Evolutionary conservation across 2,113 vertebrate species (phyloP), one percentile per base, ranked within the genome.

Genomic region (Notechis scutatus): DNA sequence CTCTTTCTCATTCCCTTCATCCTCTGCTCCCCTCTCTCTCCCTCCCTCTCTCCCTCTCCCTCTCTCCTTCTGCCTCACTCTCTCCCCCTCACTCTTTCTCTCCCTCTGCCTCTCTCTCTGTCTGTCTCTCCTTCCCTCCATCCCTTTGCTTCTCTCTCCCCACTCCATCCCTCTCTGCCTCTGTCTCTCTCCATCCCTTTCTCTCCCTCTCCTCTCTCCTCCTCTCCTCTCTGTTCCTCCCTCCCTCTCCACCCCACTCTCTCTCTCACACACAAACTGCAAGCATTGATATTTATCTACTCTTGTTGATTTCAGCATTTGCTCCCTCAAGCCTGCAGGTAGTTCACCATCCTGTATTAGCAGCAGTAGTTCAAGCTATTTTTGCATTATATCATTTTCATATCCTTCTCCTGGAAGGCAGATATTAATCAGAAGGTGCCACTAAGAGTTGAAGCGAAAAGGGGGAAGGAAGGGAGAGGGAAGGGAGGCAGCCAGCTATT

Each of bases 201-300:
- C 54, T 18, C 54, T 55, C 3, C 15, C 15, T 20, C 54, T 11
- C 15, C 15, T 55, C 54, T 55, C 54, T 55, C 54, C 54, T 55
- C 15, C 54, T 55, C 54, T 55, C 2, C 50, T 52, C 54, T 55
- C 15, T 5, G 0, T 9, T 21, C 23, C 23, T 9, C 21, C 23
- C 21, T 8, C 21, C 56, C 21, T 6, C 20, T 56, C 20, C 52
- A 54, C 52, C 11, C 10, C 52, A 11, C 56, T 24, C 57, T 24
- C 26, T n/a, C 11, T n/a, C 61, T 0, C 29, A 69, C 61, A n/a
- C 12, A 15, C 64, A 69, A 15, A 86, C 14, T 45, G 26, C 9
- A 95, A 93, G 95, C 97, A 96, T 3, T 96, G 95, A 95, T 97
- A 96, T 97, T 97, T 97, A 95, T 97, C 94, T 96, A 94, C 94